Conservation (phyloP, 2,797 vertebrate species). For the Threskiornis aethiopicus region DNA sequence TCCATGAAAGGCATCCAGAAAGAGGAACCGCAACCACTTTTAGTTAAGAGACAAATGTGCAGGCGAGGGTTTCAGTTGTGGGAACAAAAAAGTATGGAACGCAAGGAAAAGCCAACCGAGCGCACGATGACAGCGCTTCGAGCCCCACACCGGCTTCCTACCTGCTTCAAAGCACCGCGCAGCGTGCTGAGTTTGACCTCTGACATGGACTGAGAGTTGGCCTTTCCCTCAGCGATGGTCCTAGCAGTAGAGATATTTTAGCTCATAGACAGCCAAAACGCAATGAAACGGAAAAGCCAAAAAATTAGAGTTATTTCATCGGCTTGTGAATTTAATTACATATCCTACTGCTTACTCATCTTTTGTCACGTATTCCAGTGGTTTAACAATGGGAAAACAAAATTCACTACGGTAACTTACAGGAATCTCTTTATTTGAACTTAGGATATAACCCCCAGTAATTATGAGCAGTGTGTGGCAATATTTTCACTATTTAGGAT, state of each 20-base stretch:
- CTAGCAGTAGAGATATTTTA: background rate
- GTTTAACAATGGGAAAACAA: background rate
- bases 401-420: background rate
- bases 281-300: background rate
- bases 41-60: background rate
- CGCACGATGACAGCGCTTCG: accelerated
- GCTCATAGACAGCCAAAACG: background rate
- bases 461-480: background rate
- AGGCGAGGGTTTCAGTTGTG: background rate
- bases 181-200: background rate
- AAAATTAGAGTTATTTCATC: background rate
- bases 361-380: background rate
- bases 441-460: background rate
- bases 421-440: background rate
- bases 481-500: conserved; percentile 35
- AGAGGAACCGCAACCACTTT: background rate
- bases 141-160: background rate
- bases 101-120: background rate
- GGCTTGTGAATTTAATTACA: background rate
- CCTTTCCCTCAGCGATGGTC: background rate
- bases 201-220: background rate
- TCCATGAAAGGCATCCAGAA: background rate
- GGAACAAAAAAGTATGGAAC: background rate
- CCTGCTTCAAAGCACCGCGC: background rate
- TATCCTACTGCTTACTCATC: background rate